Percentiles rank a stretch among this genome's conserved stretches.
Conservation (phyloP, 2,888 invertebrate genomes). For the Strigamia transsilvanica region DNA sequence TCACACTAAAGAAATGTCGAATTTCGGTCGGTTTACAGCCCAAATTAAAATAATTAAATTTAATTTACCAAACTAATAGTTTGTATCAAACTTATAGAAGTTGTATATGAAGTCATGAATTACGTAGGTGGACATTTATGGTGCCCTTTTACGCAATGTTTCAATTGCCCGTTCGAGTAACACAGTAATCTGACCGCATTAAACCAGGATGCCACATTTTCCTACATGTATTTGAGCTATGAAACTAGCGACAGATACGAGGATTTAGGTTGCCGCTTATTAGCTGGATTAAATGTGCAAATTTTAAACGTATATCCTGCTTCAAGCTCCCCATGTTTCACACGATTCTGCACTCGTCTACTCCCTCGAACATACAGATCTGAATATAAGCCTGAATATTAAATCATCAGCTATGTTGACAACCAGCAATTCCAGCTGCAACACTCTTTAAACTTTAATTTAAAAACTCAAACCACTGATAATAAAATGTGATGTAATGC, state of each 20-base stretch:
- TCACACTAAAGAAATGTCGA: no score
- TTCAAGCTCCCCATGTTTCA: constrained; percentile 22
- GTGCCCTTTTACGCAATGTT: constrained; percentile 14
- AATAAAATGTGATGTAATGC: constrained; percentile 5
- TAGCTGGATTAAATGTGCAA: constrained; percentile 30
- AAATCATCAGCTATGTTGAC: constrained; percentile 23
- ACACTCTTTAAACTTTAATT: constrained; percentile 6
- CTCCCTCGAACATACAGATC: background rate
- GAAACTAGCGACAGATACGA: constrained; percentile 30
- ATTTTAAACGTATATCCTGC: constrained; percentile 12
- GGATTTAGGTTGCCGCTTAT: constrained; percentile 30
- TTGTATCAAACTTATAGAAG: background rate
- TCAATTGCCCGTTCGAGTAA: constrained; percentile 25
- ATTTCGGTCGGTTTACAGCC: background rate
- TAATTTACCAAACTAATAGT: background rate
- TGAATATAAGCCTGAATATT: constrained; percentile 20
- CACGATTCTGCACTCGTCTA: background rate
- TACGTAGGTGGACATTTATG: constrained; percentile 11
- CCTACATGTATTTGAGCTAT: constrained; percentile 21
- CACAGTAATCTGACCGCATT: constrained; percentile 30
- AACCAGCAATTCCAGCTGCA: constrained; percentile 28
- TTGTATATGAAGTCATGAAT: constrained; percentile 20
- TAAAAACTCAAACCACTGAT: constrained; percentile 16
- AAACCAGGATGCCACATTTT: constrained; percentile 18
- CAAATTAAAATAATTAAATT: background rate